These are phyloP conservation scores for Lumbricus terrestris DNA, from an alignment of 2,888 invertebrate genomes.

Conservation along the genomic window DNA sequence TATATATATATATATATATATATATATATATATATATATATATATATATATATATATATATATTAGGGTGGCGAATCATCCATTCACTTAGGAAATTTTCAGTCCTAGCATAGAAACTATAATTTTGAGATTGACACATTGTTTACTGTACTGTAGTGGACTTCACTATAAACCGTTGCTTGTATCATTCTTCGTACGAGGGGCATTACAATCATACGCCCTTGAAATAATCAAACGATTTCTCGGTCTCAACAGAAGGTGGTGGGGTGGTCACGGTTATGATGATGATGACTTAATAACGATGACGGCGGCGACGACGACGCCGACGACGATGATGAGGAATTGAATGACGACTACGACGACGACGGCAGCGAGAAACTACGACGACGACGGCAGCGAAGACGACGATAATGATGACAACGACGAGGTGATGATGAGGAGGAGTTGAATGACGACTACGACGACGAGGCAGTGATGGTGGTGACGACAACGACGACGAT, in stretches of 20 bases:
- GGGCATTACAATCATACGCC: neutral
- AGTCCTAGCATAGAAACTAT: neutral
- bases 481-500: slow-evolving; percentile 20
- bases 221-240: neutral
- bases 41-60: too few relatives aligned
- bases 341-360: neutral
- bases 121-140: neutral
- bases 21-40: too few relatives aligned
- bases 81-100: neutral
- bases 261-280: too few relatives aligned
- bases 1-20: too few relatives aligned
- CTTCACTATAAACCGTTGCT: neutral
- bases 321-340: too few relatives aligned
- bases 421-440: slow-evolving; percentile 7
- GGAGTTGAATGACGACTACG: too few relatives aligned
- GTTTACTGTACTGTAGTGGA: too few relatives aligned
- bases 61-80: neutral
- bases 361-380: too few relatives aligned
- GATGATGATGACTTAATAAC: too few relatives aligned
- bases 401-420: slow-evolving; percentile 18
- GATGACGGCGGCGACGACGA: too few relatives aligned
- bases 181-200: neutral
- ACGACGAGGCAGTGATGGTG: too few relatives aligned
- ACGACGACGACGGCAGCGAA: neutral
- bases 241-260: neutral